phyloP scores from a whole-genome alignment of 1,140 invertebrate species.

The Watersipora subatra region DNA sequence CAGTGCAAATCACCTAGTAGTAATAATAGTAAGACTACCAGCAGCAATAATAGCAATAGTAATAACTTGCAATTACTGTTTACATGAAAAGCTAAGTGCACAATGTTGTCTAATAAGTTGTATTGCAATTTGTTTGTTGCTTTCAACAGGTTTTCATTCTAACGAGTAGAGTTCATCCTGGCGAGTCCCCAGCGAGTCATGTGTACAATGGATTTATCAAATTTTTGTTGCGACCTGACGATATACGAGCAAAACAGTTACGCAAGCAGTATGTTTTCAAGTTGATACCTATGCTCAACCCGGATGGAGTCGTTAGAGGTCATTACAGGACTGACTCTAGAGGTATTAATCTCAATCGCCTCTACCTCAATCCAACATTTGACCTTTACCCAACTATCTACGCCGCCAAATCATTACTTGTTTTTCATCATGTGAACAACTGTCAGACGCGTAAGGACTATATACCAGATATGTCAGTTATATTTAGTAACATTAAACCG shows the following conservation, averaged over 20 bases:
- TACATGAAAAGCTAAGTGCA: no score
- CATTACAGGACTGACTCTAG: constrained; percentile 77
- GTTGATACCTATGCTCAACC: constrained; percentile 80
- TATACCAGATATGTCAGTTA: background rate
- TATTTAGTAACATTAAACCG: no score
- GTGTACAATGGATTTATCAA: constrained; percentile 42
- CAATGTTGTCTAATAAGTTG: no score
- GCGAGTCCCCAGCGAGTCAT: constrained; percentile 39
- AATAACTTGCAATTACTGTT: no score
- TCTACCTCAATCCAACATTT: constrained; percentile 38
- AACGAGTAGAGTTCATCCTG: constrained; percentile 40
- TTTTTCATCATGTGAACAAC: constrained; percentile 33
- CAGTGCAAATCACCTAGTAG: no score
- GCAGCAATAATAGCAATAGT: no score
- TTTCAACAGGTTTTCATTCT: constrained; percentile 34
- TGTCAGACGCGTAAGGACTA: background rate
- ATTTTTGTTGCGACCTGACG: constrained; percentile 36
- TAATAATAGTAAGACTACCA: no score
- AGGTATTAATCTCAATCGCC: constrained; percentile 39
- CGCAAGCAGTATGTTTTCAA: constrained; percentile 74
- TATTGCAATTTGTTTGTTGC: no score
- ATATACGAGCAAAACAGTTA: constrained; percentile 30
- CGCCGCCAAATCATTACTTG: constrained; percentile 37
- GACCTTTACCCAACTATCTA: constrained; percentile 39
- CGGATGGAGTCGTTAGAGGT: constrained; percentile 75